Percentiles rank a stretch among this genome's conserved stretches.
Conservation (phyloP, 1,140 invertebrate species). For the Vollenhovia emeryi region DNA sequence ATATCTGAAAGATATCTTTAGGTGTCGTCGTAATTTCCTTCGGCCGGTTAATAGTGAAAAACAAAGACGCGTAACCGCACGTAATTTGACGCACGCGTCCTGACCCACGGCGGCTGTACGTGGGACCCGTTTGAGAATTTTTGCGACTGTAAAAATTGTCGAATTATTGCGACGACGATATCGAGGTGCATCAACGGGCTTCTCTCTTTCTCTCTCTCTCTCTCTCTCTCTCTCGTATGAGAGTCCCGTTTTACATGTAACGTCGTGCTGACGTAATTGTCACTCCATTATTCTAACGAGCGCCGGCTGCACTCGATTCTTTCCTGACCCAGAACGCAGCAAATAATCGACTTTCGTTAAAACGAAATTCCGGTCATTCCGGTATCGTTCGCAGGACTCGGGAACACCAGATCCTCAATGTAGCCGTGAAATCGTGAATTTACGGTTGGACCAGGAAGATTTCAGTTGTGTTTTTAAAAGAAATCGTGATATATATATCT, state of each 20-base stretch:
- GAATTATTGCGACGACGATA: not conserved
- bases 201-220: too few species aligned
- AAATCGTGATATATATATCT: not conserved
- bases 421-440: conserved; percentile 64
- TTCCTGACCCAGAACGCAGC: conserved; percentile 13
- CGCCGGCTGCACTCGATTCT: not conserved
- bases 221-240: not conserved
- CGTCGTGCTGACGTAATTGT: conserved; percentile 22
- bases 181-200: not conserved
- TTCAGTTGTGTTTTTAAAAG: not conserved
- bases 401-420: not conserved
- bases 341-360: conserved; percentile 50
- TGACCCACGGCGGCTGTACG: not conserved
- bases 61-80: not conserved
- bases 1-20: conserved; percentile 29
- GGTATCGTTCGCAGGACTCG: not conserved
- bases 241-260: not conserved
- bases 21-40: conserved; percentile 12
- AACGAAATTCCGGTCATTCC: not conserved
- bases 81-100: not conserved
- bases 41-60: not conserved
- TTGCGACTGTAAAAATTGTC: not conserved
- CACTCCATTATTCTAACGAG: conserved; percentile 13
- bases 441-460: not conserved
- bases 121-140: not conserved